A percentile compares a stretch with the other conserved stretches of the same genome.
Evolutionary conservation across 2,113 vertebrate genomes (phyloP).

Genomic region (Rhodinocichla rosea): DNA sequence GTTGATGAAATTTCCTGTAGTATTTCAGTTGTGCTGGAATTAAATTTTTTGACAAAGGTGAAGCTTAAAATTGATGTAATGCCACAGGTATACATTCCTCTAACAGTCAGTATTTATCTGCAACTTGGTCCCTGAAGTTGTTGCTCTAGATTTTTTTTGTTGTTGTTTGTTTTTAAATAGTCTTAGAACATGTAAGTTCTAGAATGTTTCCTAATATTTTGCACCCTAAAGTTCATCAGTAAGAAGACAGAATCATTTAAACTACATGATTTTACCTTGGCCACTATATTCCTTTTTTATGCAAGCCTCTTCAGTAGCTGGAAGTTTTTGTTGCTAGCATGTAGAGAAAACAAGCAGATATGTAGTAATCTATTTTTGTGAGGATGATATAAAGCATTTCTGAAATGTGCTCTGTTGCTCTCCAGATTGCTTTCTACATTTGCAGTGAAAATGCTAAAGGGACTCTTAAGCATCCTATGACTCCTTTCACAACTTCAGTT

Average conservation of each 20-base stretch:
- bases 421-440: background rate
- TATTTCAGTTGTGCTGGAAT: background rate
- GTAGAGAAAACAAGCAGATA: background rate
- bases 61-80: background rate
- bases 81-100: fast-evolving
- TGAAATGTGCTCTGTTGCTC: background rate
- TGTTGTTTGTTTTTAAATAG: background rate
- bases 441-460: background rate
- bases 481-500: background rate
- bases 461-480: background rate
- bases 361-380: background rate
- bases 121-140: background rate
- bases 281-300: background rate
- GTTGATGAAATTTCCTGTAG: background rate
- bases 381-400: background rate
- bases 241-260: background rate
- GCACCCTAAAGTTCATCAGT: background rate
- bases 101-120: background rate
- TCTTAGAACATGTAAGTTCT: background rate
- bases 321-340: background rate
- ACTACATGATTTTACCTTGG: background rate
- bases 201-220: background rate
- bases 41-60: background rate
- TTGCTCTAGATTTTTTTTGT: background rate
- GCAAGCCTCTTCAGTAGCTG: background rate